Evolutionary conservation across 1,140 invertebrate species (phyloP), one percentile per base, ranked within the genome.

Genomic region (Drosophila yakuba): DNA sequence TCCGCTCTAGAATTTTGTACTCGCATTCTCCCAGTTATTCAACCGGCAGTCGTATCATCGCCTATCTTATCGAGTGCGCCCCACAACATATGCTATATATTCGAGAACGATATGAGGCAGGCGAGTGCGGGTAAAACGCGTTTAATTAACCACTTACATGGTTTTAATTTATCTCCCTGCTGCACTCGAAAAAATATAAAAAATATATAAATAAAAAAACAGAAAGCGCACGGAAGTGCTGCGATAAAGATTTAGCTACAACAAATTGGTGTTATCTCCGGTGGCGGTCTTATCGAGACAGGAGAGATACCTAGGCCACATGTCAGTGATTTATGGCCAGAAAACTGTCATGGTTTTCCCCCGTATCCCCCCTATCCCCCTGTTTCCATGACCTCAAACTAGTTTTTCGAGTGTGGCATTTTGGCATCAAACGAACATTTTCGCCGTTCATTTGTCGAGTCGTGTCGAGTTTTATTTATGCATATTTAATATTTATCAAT

Each of bases 71-170:
- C 81, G 54, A 15, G 17, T 23, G 35, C 39, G 75, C 82, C 63
- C 78, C 62, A 66, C 55, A 88, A 86, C 85, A 90, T 90, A 90
- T 90, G 85, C 85, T 86, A 90, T 74, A 73, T 52, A 90, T 82
- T 90, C 69, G 63, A 60, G 44, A 48, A 62, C 54, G 54, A 56
- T 56, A 38, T 5, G 36, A 28, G 7, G 28, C 23, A 5, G 12
- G 12, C 28, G 32, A 35, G 44, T 63, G 36, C 57, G 39, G 47
- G 20, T 44, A 45, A 67, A 58, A 72, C 76, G 78, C 66, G 81
- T 86, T 90, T 90, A 90, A 90, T 90, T 90, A 90, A 88, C 76
- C 86, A 86, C 82, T 90, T 90, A 90, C 86, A 90, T 90, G 88
- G 67, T 79, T 83, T 90, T 91, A 78, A 90, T 90, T 90, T 80